Percentiles rank a stretch among this genome's conserved stretches.
Conservation (phyloP, 2,113 vertebrate genomes). For the Centropus unirufus region DNA sequence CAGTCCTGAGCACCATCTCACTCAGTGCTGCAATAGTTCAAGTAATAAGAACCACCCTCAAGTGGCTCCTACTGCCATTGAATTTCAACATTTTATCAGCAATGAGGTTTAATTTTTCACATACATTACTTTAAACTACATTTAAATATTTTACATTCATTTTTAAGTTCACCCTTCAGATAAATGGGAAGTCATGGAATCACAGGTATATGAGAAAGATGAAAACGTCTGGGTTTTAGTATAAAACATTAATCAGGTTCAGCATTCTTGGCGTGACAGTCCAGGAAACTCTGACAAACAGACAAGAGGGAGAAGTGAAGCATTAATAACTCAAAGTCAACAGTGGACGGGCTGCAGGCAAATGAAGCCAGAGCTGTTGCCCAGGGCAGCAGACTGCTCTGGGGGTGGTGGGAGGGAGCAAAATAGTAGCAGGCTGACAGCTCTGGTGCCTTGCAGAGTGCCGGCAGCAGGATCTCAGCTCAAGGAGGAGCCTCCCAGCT, state of each 20-base stretch:
- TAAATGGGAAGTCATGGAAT: background rate
- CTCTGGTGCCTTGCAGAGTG: background rate
- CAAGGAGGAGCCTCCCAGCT: background rate
- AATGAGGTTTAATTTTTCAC: background rate
- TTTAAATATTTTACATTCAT: background rate
- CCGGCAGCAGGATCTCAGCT: background rate
- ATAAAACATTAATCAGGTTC: background rate
- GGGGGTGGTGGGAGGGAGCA: background rate
- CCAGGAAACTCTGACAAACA: conserved; percentile 43
- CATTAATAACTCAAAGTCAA: background rate
- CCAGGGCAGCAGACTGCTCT: background rate
- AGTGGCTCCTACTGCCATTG: background rate
- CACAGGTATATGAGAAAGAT: background rate
- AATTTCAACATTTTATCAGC: background rate
- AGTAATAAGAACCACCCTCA: background rate
- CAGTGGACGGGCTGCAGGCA: background rate
- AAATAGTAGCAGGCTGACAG: fast-evolving
- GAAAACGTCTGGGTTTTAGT: background rate
- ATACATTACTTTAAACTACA: background rate
- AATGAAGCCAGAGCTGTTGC: background rate
- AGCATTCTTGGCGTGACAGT: background rate
- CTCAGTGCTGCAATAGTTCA: background rate
- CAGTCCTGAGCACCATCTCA: background rate
- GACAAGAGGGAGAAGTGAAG: background rate
- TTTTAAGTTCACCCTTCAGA: background rate